Evolutionary conservation across 64 coral and sea anemone genomes (phyloP).

Genomic region (Platygyra sinensis): DNA sequence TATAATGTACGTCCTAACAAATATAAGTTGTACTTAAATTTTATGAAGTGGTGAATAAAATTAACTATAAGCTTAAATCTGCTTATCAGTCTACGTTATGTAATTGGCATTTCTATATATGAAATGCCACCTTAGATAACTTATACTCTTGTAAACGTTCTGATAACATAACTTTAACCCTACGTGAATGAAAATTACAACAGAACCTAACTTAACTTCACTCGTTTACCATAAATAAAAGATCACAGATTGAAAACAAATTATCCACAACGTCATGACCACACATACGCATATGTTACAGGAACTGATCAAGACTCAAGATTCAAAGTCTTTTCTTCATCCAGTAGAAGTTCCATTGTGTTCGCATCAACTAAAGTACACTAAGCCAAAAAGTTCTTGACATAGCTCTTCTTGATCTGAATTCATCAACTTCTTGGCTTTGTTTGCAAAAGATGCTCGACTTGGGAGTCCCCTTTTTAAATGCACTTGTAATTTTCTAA

Average conservation of each 20-base stretch:
- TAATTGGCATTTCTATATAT: not conserved
- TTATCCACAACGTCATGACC: no score
- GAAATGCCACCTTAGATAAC: not conserved
- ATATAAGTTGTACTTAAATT: not conserved
- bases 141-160: no score
- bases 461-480: not conserved
- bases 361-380: not conserved
- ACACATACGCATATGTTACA: no score
- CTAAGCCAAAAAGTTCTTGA: not conserved
- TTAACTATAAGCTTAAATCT: not conserved
- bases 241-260: no score
- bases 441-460: not conserved
- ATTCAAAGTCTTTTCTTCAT: not conserved
- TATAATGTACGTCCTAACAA: not conserved
- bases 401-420: not conserved
- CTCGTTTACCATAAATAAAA: no score
- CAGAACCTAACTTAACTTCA: no score
- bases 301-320: not conserved
- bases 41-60: not conserved
- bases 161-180: no score
- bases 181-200: no score
- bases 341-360: not conserved
- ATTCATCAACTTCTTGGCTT: not conserved
- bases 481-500: not conserved
- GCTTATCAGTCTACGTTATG: not conserved